These are phyloP conservation scores for Saguinus imperator DNA, from an alignment of 2,113 vertebrate species.

Conservation along the genomic window DNA sequence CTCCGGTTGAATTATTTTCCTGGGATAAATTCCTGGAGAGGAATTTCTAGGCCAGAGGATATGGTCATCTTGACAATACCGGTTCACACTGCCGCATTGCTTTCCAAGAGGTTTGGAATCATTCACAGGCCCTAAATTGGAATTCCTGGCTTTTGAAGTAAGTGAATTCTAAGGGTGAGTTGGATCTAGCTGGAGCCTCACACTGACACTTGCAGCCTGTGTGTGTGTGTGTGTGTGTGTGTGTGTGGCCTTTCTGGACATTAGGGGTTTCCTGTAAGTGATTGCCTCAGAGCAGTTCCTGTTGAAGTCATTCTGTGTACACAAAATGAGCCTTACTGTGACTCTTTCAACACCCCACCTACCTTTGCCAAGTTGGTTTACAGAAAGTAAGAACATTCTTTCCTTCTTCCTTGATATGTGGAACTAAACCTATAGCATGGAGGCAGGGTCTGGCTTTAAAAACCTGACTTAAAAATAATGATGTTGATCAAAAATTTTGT, in stretches of 20 bases:
- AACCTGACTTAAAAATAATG: neutral
- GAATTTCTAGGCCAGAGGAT: conserved; percentile 24
- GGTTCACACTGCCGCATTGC: neutral
- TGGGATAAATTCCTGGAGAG: conserved; percentile 21
- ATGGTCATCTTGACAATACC: neutral
- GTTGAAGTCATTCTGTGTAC: neutral
- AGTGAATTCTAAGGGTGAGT: neutral
- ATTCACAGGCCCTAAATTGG: neutral
- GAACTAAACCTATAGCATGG: neutral
- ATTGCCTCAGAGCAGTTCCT: neutral
- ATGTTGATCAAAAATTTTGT: neutral
- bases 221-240: neutral
- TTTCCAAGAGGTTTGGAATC: conserved; percentile 38
- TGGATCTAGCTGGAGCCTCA: neutral
- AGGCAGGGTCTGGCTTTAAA: neutral
- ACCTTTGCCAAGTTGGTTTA: conserved; percentile 37
- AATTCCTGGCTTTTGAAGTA: conserved; percentile 43
- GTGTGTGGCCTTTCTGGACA: neutral
- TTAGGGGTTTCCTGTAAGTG: neutral
- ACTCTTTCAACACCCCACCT: neutral
- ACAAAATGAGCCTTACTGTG: neutral
- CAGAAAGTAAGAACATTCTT: neutral
- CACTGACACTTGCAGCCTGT: neutral
- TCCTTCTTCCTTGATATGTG: neutral
- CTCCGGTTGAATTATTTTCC: conserved; percentile 33